Percentiles rank a stretch among this genome's conserved stretches.
phyloP scores from a whole-genome alignment of 2,113 vertebrate genomes.

The Pseudorasbora parva region DNA sequence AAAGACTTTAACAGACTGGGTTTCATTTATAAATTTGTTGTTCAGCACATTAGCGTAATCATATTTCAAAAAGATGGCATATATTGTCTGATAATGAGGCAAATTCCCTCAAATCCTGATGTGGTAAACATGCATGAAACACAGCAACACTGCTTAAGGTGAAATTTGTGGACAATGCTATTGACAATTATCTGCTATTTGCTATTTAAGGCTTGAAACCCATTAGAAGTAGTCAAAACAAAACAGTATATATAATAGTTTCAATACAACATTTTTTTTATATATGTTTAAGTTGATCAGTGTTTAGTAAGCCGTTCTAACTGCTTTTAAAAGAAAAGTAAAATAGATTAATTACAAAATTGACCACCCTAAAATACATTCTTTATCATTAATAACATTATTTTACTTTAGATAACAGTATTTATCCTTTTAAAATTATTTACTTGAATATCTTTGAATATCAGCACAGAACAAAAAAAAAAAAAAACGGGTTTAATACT shows the following conservation, averaged over 20 bases:
- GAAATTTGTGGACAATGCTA: neutral
- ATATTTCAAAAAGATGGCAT: neutral
- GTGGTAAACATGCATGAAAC: neutral
- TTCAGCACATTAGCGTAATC: neutral
- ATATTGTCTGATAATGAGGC: neutral
- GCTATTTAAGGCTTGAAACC: neutral
- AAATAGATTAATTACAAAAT: neutral
- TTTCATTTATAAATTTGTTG: neutral
- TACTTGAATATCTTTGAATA: too few species aligned
- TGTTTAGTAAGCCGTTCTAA: too few species aligned
- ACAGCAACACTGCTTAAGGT: neutral
- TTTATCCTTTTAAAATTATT: too few species aligned
- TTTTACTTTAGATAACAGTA: neutral
- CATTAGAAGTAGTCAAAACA: too few species aligned
- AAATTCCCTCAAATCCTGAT: neutral
- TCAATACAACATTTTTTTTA: neutral
- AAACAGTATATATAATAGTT: neutral
- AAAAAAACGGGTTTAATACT: neutral
- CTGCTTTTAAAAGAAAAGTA: too few species aligned
- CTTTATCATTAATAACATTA: neutral
- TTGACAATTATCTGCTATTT: too few species aligned
- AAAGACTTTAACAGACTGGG: neutral
- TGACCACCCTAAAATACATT: neutral
- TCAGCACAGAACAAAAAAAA: conserved; percentile 8
- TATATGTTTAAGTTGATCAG: neutral